Percentiles rank a stretch among this genome's conserved stretches.
Conservation (phyloP, 2,888 invertebrate species). For the Helleia helle region DNA sequence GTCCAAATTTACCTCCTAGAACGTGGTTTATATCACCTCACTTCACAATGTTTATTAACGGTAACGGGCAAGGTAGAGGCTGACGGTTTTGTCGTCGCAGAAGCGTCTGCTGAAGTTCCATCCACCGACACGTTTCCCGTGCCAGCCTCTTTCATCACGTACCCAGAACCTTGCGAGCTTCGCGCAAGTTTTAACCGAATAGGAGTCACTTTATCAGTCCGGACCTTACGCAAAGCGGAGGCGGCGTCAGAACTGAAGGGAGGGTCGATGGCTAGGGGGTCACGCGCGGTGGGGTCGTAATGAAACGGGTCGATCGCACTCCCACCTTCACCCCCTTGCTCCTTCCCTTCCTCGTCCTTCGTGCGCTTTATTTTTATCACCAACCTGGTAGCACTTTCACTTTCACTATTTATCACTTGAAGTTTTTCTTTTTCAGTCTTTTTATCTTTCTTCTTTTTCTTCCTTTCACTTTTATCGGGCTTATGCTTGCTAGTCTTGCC, state of each 20-base stretch:
- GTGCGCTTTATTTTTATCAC: conserved; percentile 82
- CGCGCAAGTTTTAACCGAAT: conserved; percentile 89
- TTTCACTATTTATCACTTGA: conserved; percentile 56
- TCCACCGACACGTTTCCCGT: conserved; percentile 38
- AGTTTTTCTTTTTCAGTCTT: conserved; percentile 72
- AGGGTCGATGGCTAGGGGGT: conserved; percentile 58
- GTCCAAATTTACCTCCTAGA: conserved; percentile 22
- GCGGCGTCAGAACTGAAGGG: conserved; percentile 51
- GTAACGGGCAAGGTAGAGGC: conserved; percentile 54
- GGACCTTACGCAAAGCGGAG: conserved; percentile 70
- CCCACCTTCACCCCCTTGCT: conserved; percentile 33
- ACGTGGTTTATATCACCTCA: conserved; percentile 83
- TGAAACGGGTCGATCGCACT: conserved; percentile 56
- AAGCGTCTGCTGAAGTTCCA: conserved; percentile 29
- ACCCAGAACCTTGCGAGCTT: conserved; percentile 83
- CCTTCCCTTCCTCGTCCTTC: conserved; percentile 47
- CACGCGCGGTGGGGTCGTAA: conserved; percentile 59
- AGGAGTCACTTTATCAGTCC: conserved; percentile 81
- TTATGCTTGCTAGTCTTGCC: conserved; percentile 57
- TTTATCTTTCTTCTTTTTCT: conserved; percentile 70
- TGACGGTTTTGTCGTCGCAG: conserved; percentile 21
- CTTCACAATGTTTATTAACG: conserved; percentile 87
- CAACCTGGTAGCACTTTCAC: conserved; percentile 80
- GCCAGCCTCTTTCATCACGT: conserved; percentile 71
- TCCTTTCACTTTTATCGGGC: conserved; percentile 52